Evolutionary conservation across 2,888 invertebrate species (phyloP).

Genomic region (Nephrotoma guestfalica): DNA sequence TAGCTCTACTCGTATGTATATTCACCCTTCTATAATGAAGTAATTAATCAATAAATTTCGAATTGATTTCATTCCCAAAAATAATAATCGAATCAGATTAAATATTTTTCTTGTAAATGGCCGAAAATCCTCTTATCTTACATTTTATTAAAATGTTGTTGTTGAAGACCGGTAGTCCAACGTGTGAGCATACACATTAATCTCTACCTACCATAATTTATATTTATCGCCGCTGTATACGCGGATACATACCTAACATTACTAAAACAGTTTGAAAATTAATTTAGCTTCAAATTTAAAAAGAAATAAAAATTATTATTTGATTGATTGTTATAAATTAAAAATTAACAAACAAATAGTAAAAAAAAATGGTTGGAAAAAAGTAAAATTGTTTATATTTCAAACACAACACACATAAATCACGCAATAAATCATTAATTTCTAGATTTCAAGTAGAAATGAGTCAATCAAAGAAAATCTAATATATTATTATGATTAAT

Average conservation of each 20-base stretch:
- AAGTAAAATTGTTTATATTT: neutral
- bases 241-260: neutral
- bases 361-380: neutral
- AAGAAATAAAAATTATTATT: neutral
- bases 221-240: neutral
- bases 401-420: neutral
- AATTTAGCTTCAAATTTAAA: neutral
- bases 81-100: neutral
- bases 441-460: neutral
- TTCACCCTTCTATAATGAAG: neutral
- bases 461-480: neutral
- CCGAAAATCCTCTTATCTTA: neutral
- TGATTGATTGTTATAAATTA: neutral
- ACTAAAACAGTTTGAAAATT: neutral
- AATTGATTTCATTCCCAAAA: neutral
- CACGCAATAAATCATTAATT: neutral
- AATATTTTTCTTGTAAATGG: neutral
- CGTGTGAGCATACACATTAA: neutral
- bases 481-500: neutral
- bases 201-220: neutral
- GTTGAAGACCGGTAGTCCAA: neutral
- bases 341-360: neutral
- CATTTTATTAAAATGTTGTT: neutral
- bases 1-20: neutral
- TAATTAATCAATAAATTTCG: neutral